Evolutionary conservation across 2,888 invertebrate species (phyloP).

Genomic region (Drosophila mulleri): DNA sequence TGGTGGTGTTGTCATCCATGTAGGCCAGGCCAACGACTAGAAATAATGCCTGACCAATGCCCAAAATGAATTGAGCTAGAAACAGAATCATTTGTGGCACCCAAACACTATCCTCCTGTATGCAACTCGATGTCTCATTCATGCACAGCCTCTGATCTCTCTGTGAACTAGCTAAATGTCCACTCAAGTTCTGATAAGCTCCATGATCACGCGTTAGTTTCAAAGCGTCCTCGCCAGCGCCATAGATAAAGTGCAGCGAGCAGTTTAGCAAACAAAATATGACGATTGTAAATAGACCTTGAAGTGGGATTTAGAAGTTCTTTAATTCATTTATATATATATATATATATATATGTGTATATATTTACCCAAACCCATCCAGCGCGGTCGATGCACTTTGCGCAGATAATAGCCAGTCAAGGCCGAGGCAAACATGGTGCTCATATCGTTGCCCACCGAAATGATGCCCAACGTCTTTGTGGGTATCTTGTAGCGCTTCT

Average conservation of each 20-base stretch:
- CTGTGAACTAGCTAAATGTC: constrained; percentile 45
- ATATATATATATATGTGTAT: no score
- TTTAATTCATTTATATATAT: neutral
- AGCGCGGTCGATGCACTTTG: constrained; percentile 89
- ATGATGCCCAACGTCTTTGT: constrained; percentile 89
- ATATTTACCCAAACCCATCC: constrained; percentile 87
- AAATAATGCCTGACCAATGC: constrained; percentile 88
- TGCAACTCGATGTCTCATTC: constrained; percentile 29
- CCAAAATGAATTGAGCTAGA: constrained; percentile 88
- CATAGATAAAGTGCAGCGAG: constrained; percentile 89
- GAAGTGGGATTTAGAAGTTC: neutral
- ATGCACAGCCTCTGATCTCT: constrained; percentile 50
- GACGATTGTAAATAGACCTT: constrained; percentile 87
- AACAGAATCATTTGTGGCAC: constrained; percentile 88
- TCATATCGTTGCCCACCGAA: constrained; percentile 90
- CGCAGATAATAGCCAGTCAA: constrained; percentile 89
- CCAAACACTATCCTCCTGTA: constrained; percentile 72
- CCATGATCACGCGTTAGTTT: constrained; percentile 87
- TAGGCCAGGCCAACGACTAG: constrained; percentile 89
- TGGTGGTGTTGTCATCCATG: constrained; percentile 90
- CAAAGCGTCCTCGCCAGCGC: constrained; percentile 88
- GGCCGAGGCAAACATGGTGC: constrained; percentile 88
- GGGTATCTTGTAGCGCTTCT: constrained; percentile 90
- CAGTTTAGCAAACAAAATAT: constrained; percentile 88
- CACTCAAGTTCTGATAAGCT: constrained; percentile 82